A percentile compares a stretch with the other conserved stretches of the same genome.
Conservation (phyloP, 2,888 invertebrate genomes). For the Andrena flavipes region DNA sequence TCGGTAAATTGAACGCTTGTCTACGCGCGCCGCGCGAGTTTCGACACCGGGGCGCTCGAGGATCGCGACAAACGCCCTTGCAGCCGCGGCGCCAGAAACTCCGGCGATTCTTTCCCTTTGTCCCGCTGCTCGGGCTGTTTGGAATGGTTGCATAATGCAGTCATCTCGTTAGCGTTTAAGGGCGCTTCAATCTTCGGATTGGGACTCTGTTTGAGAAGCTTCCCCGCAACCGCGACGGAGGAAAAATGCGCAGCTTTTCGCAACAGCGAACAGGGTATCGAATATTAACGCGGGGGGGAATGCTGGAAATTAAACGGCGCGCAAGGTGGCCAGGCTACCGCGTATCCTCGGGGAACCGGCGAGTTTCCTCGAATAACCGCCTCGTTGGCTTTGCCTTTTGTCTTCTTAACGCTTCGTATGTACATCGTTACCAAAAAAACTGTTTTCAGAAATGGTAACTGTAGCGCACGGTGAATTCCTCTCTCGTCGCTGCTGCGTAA, state of each 20-base stretch:
- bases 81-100: not conserved
- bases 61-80: not conserved
- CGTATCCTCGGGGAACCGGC: not conserved
- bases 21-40: conserved; percentile 25
- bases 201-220: not conserved
- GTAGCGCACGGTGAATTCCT: not conserved
- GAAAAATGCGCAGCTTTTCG: not conserved
- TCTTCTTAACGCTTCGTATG: not conserved
- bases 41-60: not conserved
- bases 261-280: not conserved
- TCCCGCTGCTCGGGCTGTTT: not conserved
- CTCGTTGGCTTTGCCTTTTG: not conserved
- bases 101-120: not conserved
- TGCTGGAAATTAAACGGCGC: conserved; percentile 30
- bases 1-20: conserved; percentile 69
- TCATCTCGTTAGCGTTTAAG: not conserved
- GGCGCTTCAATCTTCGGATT: not conserved
- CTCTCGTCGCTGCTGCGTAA: not conserved
- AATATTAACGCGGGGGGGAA: conserved; percentile 20
- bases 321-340: not conserved
- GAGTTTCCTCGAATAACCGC: conserved; percentile 10
- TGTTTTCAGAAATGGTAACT: not conserved
- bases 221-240: not conserved
- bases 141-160: not conserved
- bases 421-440: not conserved